Evolutionary conservation across 2,113 vertebrate genomes (phyloP).

Genomic region (Pica pica): DNA sequence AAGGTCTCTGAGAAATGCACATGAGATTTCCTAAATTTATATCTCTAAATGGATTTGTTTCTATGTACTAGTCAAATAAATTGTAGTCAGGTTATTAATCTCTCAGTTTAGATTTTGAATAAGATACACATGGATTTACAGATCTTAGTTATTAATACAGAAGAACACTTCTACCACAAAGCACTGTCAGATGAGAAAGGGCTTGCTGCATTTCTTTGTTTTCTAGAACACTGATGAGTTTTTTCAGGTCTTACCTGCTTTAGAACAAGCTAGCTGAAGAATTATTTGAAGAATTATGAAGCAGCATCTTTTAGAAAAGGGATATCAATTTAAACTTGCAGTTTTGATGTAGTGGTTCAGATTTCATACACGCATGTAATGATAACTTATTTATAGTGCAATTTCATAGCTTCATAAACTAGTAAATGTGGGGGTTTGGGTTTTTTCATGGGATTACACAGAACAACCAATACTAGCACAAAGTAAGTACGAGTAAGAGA

Average conservation of each 20-base stretch:
- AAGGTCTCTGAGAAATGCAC: background rate
- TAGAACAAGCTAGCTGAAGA: background rate
- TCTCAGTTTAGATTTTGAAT: background rate
- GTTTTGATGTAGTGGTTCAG: background rate
- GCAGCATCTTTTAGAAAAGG: background rate
- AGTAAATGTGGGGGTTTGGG: accelerated
- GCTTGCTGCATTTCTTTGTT: background rate
- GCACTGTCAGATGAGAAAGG: background rate
- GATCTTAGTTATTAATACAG: background rate
- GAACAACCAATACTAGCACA: background rate
- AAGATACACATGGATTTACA: background rate
- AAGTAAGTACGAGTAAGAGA: background rate
- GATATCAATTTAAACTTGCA: background rate
- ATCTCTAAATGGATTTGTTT: background rate
- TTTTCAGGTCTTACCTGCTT: background rate
- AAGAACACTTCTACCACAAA: background rate
- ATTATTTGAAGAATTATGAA: background rate
- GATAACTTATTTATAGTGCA: background rate
- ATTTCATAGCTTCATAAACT: background rate
- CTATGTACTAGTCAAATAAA: background rate
- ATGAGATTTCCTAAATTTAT: background rate
- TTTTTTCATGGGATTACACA: background rate
- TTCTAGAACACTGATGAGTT: background rate
- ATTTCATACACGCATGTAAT: background rate
- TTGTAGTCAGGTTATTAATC: background rate